Conservation (phyloP, 2,113 vertebrate genomes). For the Porphyrio hochstetteri region DNA sequence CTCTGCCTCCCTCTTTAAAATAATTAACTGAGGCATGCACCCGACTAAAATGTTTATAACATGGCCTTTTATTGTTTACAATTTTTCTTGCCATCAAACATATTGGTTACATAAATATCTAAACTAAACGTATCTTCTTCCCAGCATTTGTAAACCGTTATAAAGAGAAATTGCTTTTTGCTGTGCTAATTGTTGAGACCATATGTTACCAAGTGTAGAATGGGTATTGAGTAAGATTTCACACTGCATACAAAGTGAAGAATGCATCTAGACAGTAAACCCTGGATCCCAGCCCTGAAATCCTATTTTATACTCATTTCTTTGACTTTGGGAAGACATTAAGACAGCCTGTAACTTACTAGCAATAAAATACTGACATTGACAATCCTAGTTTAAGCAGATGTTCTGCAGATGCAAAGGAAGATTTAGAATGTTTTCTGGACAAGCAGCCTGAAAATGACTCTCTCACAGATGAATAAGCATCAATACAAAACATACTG, state of each 20-base stretch:
- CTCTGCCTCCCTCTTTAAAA: not conserved
- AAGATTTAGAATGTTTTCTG: conserved; percentile 65
- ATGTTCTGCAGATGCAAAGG: conserved; percentile 70
- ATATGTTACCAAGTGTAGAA: conserved; percentile 21
- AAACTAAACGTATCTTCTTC: not conserved
- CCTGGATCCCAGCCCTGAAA: conserved; percentile 35
- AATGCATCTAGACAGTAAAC: conserved; percentile 18
- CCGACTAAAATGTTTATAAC: not conserved
- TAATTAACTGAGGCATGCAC: not conserved
- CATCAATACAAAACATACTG: conserved; percentile 36
- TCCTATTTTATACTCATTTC: conserved; percentile 11
- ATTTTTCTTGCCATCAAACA: not conserved
- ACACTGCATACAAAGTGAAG: conserved; percentile 9
- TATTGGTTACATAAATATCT: not conserved
- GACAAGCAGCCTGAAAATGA: conserved; percentile 71
- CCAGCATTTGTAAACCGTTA: not conserved
- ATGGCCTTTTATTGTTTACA: not conserved
- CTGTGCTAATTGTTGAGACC: conserved; percentile 35
- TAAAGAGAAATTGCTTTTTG: not conserved
- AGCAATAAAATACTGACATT: conserved; percentile 57
- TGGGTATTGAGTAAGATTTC: conserved; percentile 18
- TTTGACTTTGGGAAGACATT: conserved; percentile 50
- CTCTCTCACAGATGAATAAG: conserved; percentile 65
- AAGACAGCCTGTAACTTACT: conserved; percentile 25
- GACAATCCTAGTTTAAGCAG: conserved; percentile 65